Conservation (phyloP, 1,140 invertebrate genomes). For the Drosophila setifemur region DNA sequence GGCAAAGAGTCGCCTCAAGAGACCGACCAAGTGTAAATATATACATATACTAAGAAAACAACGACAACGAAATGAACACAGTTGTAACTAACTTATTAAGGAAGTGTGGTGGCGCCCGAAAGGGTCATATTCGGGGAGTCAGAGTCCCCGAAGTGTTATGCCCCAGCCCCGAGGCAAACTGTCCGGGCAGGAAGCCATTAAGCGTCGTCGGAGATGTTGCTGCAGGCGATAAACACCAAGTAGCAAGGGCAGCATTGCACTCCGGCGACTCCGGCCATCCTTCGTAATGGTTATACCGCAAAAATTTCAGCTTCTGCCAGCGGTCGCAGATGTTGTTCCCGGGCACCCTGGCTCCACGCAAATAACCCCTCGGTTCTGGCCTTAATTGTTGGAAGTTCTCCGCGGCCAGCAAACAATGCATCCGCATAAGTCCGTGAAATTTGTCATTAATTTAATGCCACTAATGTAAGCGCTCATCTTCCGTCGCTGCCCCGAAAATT, state of each 20-base stretch:
- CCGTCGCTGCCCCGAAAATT: slow-evolving; percentile 27
- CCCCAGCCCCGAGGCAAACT: slow-evolving; percentile 28
- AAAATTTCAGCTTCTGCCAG: slow-evolving; percentile 57
- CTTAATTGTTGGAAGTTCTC: slow-evolving; percentile 59
- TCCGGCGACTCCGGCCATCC: slow-evolving; percentile 34
- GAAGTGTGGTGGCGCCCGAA: slow-evolving; percentile 11
- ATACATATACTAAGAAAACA: slow-evolving; percentile 16
- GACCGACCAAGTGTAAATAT: slow-evolving; percentile 33
- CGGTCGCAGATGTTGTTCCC: slow-evolving; percentile 9
- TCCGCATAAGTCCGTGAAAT: slow-evolving; percentile 55
- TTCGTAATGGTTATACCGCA: slow-evolving; percentile 43
- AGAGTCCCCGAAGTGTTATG: slow-evolving; percentile 52
- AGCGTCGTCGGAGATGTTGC: slow-evolving; percentile 42
- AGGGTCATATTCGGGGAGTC: slow-evolving; percentile 18
- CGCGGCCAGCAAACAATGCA: slow-evolving; percentile 37
- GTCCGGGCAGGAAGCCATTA: slow-evolving; percentile 51
- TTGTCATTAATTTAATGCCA: slow-evolving; percentile 68
- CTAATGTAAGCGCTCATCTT: slow-evolving; percentile 37
- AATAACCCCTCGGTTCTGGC: slow-evolving; percentile 7
- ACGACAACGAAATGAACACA: slow-evolving; percentile 31
- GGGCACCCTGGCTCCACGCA: background rate
- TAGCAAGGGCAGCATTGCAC: slow-evolving; percentile 16
- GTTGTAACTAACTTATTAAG: slow-evolving; percentile 38
- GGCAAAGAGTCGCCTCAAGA: slow-evolving; percentile 23
- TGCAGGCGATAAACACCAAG: slow-evolving; percentile 58